Evolutionary conservation across 2,888 invertebrate species (phyloP).

Genomic region (Acrocyrtus sp.): DNA sequence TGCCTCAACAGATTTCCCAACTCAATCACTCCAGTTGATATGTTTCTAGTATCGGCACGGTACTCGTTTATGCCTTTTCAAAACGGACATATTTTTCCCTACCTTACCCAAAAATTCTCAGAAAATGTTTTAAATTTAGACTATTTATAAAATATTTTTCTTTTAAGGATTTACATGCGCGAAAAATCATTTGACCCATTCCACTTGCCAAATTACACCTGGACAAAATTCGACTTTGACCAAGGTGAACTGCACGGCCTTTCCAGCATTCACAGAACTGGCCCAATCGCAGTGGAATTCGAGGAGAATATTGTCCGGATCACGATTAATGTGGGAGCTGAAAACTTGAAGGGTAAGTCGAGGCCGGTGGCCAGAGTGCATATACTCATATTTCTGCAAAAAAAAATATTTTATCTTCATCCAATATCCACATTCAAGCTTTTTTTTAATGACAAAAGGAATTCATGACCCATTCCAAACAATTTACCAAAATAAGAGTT

Average conservation of each 20-base stretch:
- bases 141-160: no score
- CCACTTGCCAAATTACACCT: conserved; percentile 69
- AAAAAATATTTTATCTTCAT: no score
- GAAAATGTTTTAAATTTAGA: neutral
- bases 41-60: conserved; percentile 78
- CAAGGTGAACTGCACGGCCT: conserved; percentile 84
- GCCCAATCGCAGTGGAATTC: conserved; percentile 77
- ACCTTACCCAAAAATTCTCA: neutral
- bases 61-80: conserved; percentile 8
- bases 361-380: no score
- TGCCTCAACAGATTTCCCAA: conserved; percentile 83
- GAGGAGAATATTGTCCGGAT: conserved; percentile 77
- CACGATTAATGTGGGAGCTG: conserved; percentile 81
- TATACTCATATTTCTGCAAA: no score
- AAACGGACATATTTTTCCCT: no score
- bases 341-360: conserved; percentile 78
- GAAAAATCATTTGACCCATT: conserved; percentile 79
- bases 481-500: no score
- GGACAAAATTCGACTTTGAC: conserved; percentile 70
- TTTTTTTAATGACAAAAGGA: no score
- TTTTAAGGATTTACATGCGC: conserved; percentile 74
- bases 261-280: conserved; percentile 84
- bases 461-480: no score
- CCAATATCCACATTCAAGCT: no score
- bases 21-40: conserved; percentile 86